Percentiles rank a stretch among this genome's conserved stretches.
Conservation (phyloP, 2,113 vertebrate species). For the Petrocephalus zakoni region DNA sequence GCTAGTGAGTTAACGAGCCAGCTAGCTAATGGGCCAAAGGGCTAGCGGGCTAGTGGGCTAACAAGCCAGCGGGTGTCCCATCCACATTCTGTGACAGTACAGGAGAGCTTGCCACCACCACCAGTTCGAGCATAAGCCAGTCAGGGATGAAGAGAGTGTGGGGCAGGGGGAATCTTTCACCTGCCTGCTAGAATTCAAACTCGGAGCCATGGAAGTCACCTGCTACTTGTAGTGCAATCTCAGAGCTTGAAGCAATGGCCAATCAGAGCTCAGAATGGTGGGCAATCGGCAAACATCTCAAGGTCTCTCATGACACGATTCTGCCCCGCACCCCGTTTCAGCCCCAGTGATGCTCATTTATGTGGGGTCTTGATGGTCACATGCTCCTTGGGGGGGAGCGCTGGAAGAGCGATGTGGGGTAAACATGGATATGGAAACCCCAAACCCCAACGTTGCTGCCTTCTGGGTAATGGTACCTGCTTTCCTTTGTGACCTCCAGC, state of each 20-base stretch:
- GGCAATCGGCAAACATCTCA: not conserved
- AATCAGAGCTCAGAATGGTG: not conserved
- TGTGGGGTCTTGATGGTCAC: not conserved
- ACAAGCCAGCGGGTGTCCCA: not conserved
- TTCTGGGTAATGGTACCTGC: not conserved
- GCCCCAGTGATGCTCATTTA: not conserved
- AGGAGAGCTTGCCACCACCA: not conserved
- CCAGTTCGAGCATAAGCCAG: not conserved
- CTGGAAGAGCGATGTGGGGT: not conserved
- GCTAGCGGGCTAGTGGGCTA: not conserved
- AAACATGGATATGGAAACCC: not conserved
- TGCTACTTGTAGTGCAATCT: too few relatives aligned
- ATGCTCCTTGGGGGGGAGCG: not conserved
- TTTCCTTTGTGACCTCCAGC: not conserved
- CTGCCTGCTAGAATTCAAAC: too few relatives aligned
- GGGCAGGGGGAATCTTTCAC: too few relatives aligned
- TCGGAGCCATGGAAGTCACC: too few relatives aligned
- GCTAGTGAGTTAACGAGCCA: too few relatives aligned
- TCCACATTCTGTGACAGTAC: not conserved
- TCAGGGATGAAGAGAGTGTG: too few relatives aligned
- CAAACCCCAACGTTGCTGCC: not conserved
- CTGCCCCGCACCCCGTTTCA: not conserved
- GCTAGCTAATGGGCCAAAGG: too few relatives aligned
- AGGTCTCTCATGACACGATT: not conserved
- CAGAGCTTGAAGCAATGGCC: too few relatives aligned